A percentile compares a stretch with the other conserved stretches of the same genome.
Conservation (phyloP, 2,888 invertebrate species). For the Catocala nupta region DNA sequence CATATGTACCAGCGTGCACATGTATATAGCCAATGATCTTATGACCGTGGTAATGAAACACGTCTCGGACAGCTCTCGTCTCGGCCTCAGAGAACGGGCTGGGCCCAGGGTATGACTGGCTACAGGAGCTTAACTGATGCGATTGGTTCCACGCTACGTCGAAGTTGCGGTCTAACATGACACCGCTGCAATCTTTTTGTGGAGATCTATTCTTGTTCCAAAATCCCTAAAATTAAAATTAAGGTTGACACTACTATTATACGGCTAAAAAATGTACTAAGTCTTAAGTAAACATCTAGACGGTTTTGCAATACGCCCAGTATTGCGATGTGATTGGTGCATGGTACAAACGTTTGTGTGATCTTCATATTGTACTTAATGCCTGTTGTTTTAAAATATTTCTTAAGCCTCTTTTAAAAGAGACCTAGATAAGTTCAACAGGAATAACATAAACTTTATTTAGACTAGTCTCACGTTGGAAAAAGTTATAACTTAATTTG, state of each 20-base stretch:
- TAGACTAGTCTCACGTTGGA: no score
- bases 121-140: constrained; percentile 61
- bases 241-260: background rate
- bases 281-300: no score
- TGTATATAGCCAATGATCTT: constrained; percentile 75
- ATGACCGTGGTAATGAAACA: constrained; percentile 69
- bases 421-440: no score
- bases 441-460: no score
- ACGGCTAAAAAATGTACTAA: no score
- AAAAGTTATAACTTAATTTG: no score
- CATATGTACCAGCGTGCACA: constrained; percentile 66
- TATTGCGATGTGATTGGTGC: no score
- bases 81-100: constrained; percentile 74
- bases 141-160: constrained; percentile 72
- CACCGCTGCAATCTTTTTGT: constrained; percentile 70
- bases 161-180: constrained; percentile 75
- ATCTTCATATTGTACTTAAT: no score
- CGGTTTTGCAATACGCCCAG: no score
- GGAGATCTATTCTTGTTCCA: constrained; percentile 73
- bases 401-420: no score
- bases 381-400: no score
- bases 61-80: constrained; percentile 65
- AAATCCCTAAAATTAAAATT: background rate
- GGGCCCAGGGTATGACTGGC: constrained; percentile 69
- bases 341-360: no score